phyloP scores from a whole-genome alignment of 2,888 invertebrate genomes.

The Drosophila engyochracea region DNA sequence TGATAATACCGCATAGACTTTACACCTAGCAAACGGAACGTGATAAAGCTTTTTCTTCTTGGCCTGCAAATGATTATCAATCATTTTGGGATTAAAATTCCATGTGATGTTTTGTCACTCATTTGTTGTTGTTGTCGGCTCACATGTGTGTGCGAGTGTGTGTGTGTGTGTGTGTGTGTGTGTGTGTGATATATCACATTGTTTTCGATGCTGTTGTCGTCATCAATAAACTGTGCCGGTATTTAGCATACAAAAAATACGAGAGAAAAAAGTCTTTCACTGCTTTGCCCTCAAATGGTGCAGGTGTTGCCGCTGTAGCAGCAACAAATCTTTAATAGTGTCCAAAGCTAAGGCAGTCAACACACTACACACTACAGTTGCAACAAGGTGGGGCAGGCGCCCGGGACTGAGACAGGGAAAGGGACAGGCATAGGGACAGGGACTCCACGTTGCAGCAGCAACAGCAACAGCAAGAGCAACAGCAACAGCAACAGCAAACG shows the following conservation, averaged over 20 bases:
- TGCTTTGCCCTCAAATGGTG: constrained; percentile 60
- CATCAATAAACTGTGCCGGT: constrained; percentile 77
- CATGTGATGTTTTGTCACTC: constrained; percentile 81
- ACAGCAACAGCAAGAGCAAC: not conserved
- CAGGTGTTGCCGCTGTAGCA: constrained; percentile 59
- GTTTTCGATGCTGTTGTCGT: constrained; percentile 73
- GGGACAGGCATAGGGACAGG: constrained; percentile 4
- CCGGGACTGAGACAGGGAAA: not conserved
- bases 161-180: not conserved
- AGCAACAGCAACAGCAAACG: constrained; percentile 23
- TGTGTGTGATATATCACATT: constrained; percentile 59
- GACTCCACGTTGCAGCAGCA: not conserved
- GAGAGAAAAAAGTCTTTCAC: constrained; percentile 58
- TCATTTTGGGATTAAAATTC: constrained; percentile 82
- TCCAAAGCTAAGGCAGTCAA: constrained; percentile 35
- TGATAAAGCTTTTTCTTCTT: constrained; percentile 74
- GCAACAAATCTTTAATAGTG: constrained; percentile 65
- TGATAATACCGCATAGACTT: constrained; percentile 72
- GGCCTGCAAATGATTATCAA: constrained; percentile 79
- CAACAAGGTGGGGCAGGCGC: constrained; percentile 27
- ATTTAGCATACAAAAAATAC: constrained; percentile 66
- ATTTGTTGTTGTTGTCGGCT: constrained; percentile 46
- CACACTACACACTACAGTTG: constrained; percentile 14
- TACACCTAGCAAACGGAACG: constrained; percentile 76
- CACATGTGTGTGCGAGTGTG: not conserved